These are phyloP conservation scores for Allygus modestus DNA, from an alignment of 2,888 invertebrate species.

Conservation along the genomic window DNA sequence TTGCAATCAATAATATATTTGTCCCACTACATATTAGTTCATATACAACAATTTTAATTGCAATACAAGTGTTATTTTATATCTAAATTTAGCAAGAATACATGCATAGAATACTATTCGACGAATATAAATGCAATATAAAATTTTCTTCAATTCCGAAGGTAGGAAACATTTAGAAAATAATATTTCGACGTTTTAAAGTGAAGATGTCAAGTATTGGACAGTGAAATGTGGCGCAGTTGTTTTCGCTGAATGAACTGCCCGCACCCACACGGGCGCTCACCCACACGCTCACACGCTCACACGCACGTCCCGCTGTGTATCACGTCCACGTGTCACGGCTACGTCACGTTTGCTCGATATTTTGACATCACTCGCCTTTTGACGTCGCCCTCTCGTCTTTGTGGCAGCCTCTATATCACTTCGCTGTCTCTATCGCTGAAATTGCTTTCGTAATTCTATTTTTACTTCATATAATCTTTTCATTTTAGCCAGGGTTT, in stretches of 20 bases:
- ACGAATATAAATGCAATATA: too few relatives aligned
- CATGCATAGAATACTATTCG: too few relatives aligned
- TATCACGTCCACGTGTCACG: neutral
- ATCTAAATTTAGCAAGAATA: too few relatives aligned
- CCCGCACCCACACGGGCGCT: neutral
- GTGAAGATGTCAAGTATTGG: neutral
- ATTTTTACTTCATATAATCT: conserved; percentile 29
- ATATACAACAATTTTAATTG: too few relatives aligned
- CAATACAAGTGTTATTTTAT: too few relatives aligned
- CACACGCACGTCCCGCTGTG: neutral
- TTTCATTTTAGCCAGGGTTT: neutral
- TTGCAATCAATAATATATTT: too few relatives aligned
- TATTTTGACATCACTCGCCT: neutral
- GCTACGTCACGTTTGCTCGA: neutral
- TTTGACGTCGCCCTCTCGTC: conserved; percentile 7
- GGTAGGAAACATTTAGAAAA: too few relatives aligned
- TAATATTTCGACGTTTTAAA: neutral
- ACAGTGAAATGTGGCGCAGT: conserved; percentile 13
- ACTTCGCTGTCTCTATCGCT: conserved; percentile 31
- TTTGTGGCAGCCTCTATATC: conserved; percentile 20
- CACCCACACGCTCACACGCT: neutral
- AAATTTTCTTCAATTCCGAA: too few relatives aligned
- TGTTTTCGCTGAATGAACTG: neutral
- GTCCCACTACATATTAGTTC: too few relatives aligned
- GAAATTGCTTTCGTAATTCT: conserved; percentile 43